phyloP scores from a whole-genome alignment of 1,140 invertebrate genomes.

The Brachionus paranguensis region DNA sequence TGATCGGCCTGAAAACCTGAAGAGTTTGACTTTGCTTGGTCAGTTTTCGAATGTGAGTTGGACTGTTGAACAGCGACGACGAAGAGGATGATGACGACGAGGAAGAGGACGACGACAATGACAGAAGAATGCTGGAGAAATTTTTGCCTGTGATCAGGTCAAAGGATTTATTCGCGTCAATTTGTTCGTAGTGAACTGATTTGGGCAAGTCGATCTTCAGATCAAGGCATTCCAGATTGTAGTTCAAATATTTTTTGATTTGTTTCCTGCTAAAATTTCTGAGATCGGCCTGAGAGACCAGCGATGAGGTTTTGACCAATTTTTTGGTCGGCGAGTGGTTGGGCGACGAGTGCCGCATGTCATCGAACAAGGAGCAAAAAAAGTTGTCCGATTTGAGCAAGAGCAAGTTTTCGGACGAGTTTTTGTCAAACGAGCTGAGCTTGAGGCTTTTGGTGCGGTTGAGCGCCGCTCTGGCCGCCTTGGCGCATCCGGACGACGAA shows the following conservation, averaged over 20 bases:
- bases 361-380: neutral
- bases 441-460: constrained; percentile 1
- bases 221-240: neutral
- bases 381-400: neutral
- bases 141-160: neutral
- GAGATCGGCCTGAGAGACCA: neutral
- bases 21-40: constrained; percentile 12
- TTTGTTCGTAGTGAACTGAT: neutral
- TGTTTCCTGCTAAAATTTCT: neutral
- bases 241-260: neutral
- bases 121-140: neutral
- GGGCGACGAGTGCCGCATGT: neutral
- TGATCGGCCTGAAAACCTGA: neutral
- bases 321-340: neutral
- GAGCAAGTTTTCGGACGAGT: neutral
- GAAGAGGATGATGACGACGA: neutral
- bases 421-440: neutral
- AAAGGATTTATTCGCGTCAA: neutral
- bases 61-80: neutral
- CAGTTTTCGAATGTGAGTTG: neutral
- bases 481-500: neutral
- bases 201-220: neutral
- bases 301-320: neutral
- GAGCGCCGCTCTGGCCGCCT: neutral
- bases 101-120: neutral